These are phyloP conservation scores for Portevinia maculata DNA, from an alignment of 2,888 invertebrate species.

Conservation along the genomic window DNA sequence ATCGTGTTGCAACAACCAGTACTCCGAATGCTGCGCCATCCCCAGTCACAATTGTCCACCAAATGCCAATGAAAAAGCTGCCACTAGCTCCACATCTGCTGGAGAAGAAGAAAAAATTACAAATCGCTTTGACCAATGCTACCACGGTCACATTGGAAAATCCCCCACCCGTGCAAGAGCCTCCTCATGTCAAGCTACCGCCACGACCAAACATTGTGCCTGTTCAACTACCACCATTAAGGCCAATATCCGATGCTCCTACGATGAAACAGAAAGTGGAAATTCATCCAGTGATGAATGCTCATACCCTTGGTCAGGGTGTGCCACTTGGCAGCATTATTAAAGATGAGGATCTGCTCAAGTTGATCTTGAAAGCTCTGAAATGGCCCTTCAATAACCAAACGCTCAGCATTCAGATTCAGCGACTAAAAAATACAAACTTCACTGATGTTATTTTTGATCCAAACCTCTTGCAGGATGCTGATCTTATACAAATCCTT, in stretches of 20 bases:
- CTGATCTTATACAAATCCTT: constrained; percentile 81
- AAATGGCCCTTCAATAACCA: constrained; percentile 80
- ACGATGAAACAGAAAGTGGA: constrained; percentile 46
- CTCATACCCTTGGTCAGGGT: constrained; percentile 77
- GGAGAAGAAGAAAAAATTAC: constrained; percentile 40
- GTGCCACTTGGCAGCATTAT: constrained; percentile 81
- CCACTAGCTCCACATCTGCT: constrained; percentile 2
- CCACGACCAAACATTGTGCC: constrained; percentile 13
- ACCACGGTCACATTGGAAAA: constrained; percentile 58
- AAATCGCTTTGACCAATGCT: constrained; percentile 34
- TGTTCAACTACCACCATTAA: constrained; percentile 51
- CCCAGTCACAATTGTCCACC: constrained; percentile 54
- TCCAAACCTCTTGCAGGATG: constrained; percentile 80
- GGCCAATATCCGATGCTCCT: constrained; percentile 58
- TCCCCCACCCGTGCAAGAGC: constrained; percentile 25
- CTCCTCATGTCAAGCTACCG: constrained; percentile 8
- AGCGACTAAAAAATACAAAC: constrained; percentile 79
- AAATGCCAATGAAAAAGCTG: constrained; percentile 49
- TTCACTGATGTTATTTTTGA: constrained; percentile 81
- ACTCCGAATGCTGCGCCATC: constrained; percentile 29
- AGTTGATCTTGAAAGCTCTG: constrained; percentile 81
- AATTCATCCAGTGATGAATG: constrained; percentile 48
- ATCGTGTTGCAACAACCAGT: constrained; percentile 43
- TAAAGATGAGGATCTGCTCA: constrained; percentile 81
- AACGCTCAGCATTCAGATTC: constrained; percentile 79